Percentiles rank a stretch among this genome's conserved stretches.
phyloP scores from a whole-genome alignment of 1,140 invertebrate genomes.

The Dreissena rostriformis region DNA sequence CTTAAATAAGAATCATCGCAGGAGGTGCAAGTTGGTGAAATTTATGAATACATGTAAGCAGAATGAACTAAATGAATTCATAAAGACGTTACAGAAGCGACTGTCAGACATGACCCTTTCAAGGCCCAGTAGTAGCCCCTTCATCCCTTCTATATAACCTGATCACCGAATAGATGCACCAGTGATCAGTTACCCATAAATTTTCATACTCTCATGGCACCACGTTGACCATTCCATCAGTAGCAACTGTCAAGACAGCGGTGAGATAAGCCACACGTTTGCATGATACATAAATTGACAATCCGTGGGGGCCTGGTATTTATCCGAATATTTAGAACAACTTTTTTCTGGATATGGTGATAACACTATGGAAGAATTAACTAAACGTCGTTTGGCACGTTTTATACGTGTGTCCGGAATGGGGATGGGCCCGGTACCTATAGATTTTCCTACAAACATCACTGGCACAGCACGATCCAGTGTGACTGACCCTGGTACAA shows the following conservation, averaged over 20 bases:
- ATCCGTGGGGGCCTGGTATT: too few relatives aligned
- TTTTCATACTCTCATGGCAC: not conserved
- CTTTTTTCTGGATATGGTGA: not conserved
- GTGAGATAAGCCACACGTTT: too few relatives aligned
- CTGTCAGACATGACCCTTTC: too few relatives aligned
- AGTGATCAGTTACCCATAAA: not conserved
- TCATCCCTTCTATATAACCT: too few relatives aligned
- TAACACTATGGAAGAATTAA: slow-evolving; percentile 7
- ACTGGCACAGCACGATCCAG: not conserved
- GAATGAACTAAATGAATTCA: too few relatives aligned
- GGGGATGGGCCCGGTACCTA: not conserved
- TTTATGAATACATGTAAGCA: too few relatives aligned
- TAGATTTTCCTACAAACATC: slow-evolving; percentile 2
- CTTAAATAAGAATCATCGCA: slow-evolving; percentile 4
- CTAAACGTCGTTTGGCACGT: not conserved
- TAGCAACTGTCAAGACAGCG: not conserved
- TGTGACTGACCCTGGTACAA: not conserved
- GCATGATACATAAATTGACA: too few relatives aligned
- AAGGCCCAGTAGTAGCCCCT: too few relatives aligned
- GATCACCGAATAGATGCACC: not conserved
- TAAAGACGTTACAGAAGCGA: too few relatives aligned
- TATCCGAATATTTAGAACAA: too few relatives aligned
- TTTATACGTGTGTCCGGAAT: too few relatives aligned
- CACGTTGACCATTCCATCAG: slow-evolving; percentile 9
- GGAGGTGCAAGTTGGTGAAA: too few relatives aligned